These are phyloP conservation scores for Bubalus kerabau DNA, from an alignment of 2,113 vertebrate species.

Conservation along the genomic window DNA sequence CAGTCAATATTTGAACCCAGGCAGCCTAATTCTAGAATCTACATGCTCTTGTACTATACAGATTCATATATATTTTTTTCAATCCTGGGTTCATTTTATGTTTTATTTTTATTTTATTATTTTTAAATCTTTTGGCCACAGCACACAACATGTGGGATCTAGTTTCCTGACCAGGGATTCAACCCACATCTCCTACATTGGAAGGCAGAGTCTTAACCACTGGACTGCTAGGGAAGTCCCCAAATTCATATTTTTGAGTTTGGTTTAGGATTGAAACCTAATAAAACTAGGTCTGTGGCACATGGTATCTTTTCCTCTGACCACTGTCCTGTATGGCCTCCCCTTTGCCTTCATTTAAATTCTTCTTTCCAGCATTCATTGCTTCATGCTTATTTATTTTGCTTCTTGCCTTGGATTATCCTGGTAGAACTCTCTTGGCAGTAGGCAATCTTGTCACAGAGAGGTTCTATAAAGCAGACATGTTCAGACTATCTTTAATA, in stretches of 20 bases:
- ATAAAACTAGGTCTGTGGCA: background rate
- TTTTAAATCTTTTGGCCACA: background rate
- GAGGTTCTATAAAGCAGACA: conserved; percentile 57
- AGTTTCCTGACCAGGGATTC: background rate
- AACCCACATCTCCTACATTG: background rate
- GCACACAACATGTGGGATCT: background rate
- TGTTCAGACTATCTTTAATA: conserved; percentile 73
- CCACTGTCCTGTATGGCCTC: background rate
- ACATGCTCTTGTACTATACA: background rate
- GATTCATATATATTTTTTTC: background rate
- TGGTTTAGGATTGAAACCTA: background rate
- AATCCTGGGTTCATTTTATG: background rate
- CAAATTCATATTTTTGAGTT: background rate
- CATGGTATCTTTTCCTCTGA: background rate
- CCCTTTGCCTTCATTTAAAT: background rate
- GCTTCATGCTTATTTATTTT: conserved; percentile 58
- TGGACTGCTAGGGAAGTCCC: background rate
- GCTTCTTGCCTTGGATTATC: conserved; percentile 48
- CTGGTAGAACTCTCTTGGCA: conserved; percentile 63
- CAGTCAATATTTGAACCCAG: no score
- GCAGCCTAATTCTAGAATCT: background rate
- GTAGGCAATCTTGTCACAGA: conserved; percentile 64
- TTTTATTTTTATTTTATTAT: background rate
- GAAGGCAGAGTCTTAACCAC: background rate
- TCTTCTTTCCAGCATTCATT: background rate